Conservation (phyloP, 2,113 vertebrate species). For the Phaetusa simplex region DNA sequence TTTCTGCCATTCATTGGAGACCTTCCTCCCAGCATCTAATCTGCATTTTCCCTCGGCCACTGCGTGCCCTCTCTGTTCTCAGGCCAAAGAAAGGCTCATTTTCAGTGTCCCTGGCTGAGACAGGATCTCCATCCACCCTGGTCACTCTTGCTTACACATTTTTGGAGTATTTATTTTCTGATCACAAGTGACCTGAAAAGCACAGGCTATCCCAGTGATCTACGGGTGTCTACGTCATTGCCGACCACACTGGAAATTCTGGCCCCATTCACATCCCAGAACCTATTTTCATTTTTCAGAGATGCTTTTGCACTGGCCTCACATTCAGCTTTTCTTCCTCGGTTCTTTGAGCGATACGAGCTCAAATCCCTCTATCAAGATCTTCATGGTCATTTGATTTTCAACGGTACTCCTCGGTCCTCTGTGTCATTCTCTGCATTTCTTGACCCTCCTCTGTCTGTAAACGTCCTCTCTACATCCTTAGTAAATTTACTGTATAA, state of each 20-base stretch:
- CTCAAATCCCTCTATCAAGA: not conserved
- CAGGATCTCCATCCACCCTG: not conserved
- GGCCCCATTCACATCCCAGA: not conserved
- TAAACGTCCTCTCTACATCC: not conserved
- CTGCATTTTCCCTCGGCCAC: not conserved
- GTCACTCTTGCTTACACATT: fast-evolving
- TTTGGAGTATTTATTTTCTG: not conserved
- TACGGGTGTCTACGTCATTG: not conserved
- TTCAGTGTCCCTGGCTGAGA: not conserved
- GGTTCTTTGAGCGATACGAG: fast-evolving
- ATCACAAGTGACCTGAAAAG: not conserved
- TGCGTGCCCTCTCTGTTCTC: fast-evolving
- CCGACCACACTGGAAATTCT: not conserved
- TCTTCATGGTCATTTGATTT: not conserved
- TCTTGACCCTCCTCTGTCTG: not conserved
- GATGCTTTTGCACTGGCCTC: not conserved
- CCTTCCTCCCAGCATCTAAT: not conserved
- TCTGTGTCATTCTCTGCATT: not conserved
- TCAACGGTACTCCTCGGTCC: not conserved
- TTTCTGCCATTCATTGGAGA: fast-evolving
- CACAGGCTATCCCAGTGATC: not conserved
- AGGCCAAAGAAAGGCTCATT: not conserved
- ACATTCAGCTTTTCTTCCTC: not conserved
- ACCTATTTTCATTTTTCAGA: not conserved
- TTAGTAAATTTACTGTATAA: not conserved